phyloP scores from a whole-genome alignment of 2,888 invertebrate genomes.

The Mythimna albipuncta region DNA sequence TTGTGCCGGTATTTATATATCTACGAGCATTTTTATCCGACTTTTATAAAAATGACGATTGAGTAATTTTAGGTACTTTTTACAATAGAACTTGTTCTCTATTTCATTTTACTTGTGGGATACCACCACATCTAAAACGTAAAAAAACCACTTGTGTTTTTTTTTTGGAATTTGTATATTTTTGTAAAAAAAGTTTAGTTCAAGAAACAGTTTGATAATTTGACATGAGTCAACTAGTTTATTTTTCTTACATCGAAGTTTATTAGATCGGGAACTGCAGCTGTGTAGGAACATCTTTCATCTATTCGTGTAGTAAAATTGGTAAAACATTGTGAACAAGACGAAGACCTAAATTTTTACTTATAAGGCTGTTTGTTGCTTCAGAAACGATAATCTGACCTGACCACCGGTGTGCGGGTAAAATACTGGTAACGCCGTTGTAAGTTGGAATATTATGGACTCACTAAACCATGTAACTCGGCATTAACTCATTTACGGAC shows the following conservation, averaged over 20 bases:
- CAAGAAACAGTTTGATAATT: too few species aligned
- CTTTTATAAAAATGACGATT: too few species aligned
- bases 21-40: too few species aligned
- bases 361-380: slow-evolving; percentile 15
- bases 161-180: too few species aligned
- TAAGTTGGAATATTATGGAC: slow-evolving; percentile 27
- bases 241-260: neutral
- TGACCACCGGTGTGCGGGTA: slow-evolving; percentile 11
- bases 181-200: too few species aligned
- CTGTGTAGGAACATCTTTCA: neutral
- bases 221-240: too few species aligned
- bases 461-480: slow-evolving; percentile 11
- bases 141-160: too few species aligned
- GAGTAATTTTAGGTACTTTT: too few species aligned
- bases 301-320: slow-evolving; percentile 49
- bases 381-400: slow-evolving; percentile 35
- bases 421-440: slow-evolving; percentile 49
- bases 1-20: too few species aligned
- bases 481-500: neutral
- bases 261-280: neutral
- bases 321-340: slow-evolving; percentile 39
- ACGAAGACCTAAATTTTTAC: slow-evolving; percentile 31
- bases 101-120: too few species aligned
- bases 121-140: too few species aligned
- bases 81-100: too few species aligned